Evolutionary conservation across 1,140 invertebrate species (phyloP).

Genomic region (Achroia grisella): DNA sequence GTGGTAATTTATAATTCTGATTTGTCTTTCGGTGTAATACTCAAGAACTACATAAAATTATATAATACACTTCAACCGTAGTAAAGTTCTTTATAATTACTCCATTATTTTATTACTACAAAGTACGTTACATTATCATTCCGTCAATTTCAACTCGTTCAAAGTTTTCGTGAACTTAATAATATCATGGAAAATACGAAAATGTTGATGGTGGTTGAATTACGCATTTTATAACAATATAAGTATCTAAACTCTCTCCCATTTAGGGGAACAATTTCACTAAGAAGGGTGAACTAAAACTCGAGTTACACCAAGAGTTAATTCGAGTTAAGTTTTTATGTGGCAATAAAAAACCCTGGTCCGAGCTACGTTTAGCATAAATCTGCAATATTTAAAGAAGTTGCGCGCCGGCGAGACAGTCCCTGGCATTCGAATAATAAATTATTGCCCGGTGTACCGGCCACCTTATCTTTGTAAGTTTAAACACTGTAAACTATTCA

Average conservation of each 20-base stretch:
- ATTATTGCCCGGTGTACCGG: conserved; percentile 17
- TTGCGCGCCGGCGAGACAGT: conserved; percentile 23
- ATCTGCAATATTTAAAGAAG: conserved; percentile 59
- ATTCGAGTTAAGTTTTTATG: conserved; percentile 59
- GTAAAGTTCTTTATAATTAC: no score
- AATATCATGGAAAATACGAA: no score
- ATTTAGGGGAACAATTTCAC: conserved; percentile 18
- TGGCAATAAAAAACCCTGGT: conserved; percentile 44
- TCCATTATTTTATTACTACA: no score
- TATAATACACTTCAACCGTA: no score
- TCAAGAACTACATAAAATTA: no score
- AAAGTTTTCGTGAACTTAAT: no score
- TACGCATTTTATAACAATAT: no score
- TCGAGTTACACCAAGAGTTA: conserved; percentile 41
- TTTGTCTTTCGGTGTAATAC: no score
- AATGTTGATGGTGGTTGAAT: background rate
- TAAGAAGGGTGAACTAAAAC: conserved; percentile 23
- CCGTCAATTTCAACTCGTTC: no score
- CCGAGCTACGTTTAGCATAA: conserved; percentile 54
- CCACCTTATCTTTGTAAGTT: background rate
- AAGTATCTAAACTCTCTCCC: no score
- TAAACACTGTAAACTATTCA: no score
- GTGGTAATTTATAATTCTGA: no score
- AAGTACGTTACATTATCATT: conserved; percentile 3
- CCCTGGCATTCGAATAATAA: conserved; percentile 26